Conservation (phyloP, 2,888 invertebrate genomes). For the Brachypalpus laphriformis region DNA sequence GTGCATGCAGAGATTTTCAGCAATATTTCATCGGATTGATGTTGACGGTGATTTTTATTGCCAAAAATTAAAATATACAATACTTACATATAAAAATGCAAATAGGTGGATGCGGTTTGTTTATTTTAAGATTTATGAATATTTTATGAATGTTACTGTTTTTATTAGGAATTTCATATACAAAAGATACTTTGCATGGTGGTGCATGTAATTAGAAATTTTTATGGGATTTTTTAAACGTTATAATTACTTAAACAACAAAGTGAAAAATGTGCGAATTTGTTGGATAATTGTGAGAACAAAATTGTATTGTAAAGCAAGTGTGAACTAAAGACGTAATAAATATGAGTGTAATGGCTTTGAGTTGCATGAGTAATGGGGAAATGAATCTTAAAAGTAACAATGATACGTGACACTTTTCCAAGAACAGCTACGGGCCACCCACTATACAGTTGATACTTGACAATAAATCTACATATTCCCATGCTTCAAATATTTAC, state of each 20-base stretch:
- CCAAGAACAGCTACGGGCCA: too few relatives aligned
- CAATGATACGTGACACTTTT: too few relatives aligned
- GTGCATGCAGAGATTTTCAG: background rate
- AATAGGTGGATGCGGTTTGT: conserved; percentile 6
- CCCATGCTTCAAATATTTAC: too few relatives aligned
- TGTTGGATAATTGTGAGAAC: background rate
- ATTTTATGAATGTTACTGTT: background rate
- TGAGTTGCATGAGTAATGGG: background rate
- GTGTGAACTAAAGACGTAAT: background rate
- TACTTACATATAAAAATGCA: background rate
- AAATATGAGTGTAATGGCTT: background rate
- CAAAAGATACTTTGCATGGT: background rate
- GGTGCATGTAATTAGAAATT: conserved; percentile 24
- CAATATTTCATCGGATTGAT: conserved; percentile 41
- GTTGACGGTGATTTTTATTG: conserved; percentile 45
- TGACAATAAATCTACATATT: too few relatives aligned
- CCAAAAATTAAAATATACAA: conserved; percentile 10
- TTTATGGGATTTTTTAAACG: background rate
- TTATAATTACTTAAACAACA: background rate
- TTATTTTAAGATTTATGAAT: conserved; percentile 26
- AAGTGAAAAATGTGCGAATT: background rate
- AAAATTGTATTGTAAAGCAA: background rate
- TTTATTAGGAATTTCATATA: too few relatives aligned
- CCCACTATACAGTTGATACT: too few relatives aligned
- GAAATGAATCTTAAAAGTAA: too few relatives aligned